phyloP scores from a whole-genome alignment of 2,888 invertebrate genomes.

The Aporophyla nigra region DNA sequence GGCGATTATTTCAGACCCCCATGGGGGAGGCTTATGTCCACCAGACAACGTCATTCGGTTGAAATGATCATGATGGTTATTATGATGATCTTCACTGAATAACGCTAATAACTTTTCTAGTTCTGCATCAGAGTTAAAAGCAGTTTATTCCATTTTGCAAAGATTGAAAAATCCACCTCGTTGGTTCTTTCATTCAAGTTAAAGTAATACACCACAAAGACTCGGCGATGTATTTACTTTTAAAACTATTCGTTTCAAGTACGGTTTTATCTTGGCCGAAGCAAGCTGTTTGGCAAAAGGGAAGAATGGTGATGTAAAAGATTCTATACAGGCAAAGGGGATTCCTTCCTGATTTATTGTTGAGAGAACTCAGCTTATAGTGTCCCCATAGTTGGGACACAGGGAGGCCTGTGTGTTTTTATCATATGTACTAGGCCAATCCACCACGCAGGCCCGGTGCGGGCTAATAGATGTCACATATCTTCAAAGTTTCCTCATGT shows the following conservation, averaged over 20 bases:
- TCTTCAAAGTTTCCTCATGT: too few species aligned
- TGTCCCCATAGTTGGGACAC: too few species aligned
- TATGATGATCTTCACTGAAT: too few species aligned
- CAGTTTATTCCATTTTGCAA: neutral
- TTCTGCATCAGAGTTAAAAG: neutral
- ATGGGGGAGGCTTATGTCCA: too few species aligned
- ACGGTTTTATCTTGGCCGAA: conserved; percentile 30
- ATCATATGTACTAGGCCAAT: too few species aligned
- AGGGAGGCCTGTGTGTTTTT: too few species aligned
- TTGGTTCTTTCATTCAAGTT: conserved; percentile 12
- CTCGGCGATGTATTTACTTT: conserved; percentile 54
- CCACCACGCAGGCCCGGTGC: too few species aligned
- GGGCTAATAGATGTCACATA: too few species aligned
- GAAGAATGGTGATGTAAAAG: conserved; percentile 45
- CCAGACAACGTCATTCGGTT: too few species aligned
- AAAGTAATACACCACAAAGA: conserved; percentile 44
- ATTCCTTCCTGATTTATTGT: conserved; percentile 11
- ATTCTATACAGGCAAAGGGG: conserved; percentile 1
- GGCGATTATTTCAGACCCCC: too few species aligned
- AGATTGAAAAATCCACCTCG: conserved; percentile 4
- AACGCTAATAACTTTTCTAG: too few species aligned
- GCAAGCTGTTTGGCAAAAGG: conserved; percentile 36
- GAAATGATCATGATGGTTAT: too few species aligned
- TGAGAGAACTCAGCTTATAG: neutral
- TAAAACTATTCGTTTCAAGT: conserved; percentile 41